Evolutionary conservation across 2,888 invertebrate species (phyloP).

Genomic region (Cotesia congregata): DNA sequence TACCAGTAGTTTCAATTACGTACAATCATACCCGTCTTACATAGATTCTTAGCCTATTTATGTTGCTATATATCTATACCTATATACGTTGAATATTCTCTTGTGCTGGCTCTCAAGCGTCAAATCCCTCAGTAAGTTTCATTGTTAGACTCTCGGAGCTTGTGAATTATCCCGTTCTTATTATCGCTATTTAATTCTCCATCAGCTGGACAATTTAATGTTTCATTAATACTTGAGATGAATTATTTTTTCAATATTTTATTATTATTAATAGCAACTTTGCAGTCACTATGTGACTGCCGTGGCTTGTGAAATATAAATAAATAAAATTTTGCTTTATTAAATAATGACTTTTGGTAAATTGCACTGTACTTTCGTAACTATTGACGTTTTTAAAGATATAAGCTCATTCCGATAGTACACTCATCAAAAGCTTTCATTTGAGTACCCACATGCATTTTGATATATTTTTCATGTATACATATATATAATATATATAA

Average conservation of each 20-base stretch:
- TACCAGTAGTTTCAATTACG: constrained; percentile 59
- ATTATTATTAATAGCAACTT: too few relatives aligned
- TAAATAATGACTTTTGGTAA: too few relatives aligned
- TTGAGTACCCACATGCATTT: too few relatives aligned
- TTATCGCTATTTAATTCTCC: constrained; percentile 8
- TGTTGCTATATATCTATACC: neutral
- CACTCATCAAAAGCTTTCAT: too few relatives aligned
- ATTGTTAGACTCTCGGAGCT: neutral
- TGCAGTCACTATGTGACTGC: too few relatives aligned
- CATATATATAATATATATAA: too few relatives aligned
- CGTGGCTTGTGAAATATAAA: too few relatives aligned
- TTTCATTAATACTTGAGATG: neutral
- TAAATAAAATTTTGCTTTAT: too few relatives aligned
- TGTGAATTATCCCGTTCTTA: neutral
- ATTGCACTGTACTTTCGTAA: too few relatives aligned
- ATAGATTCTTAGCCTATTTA: constrained; percentile 40
- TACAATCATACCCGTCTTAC: constrained; percentile 57
- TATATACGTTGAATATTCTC: constrained; percentile 9
- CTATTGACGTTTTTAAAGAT: too few relatives aligned
- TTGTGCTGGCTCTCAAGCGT: neutral
- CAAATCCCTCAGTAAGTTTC: neutral
- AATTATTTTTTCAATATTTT: neutral
- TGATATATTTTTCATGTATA: too few relatives aligned
- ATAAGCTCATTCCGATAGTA: too few relatives aligned
- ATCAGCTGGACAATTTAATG: neutral